Base-by-base conservation (phyloP, 2,113 vertebrate genomes). In the Ranitomeya variabilis region DNA sequence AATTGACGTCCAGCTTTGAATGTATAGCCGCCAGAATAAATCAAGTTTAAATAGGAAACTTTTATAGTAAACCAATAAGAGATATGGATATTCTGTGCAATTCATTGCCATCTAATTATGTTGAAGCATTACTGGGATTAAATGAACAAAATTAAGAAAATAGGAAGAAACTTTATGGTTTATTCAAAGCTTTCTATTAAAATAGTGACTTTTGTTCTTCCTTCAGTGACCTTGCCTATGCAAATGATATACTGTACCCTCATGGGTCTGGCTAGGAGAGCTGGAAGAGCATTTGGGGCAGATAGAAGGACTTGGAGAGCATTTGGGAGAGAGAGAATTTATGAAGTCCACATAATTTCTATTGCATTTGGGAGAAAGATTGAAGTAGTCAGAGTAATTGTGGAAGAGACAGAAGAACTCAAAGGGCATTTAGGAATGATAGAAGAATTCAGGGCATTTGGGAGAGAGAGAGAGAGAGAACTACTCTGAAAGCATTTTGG, bases 21-120 rank as follows among this genome's bases (percentile, higher is more conserved):
- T 84, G 69, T 69, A 84, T 71, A 18, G 82, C 66, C n/a, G 4
- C 12, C 19, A 4, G 57, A 59, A 74, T 85, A 73, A 59, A 85
- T 85, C 54, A 21, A 69, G 66, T 73, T 85, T 69, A 60, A 60
- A 60, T 37, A 74, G 59, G 69, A 60, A 85, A 74, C n/a, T 54
- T 74, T 85, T 85, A 85, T 80, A 12, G 62, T 80, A 87, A 87
- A 71, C 62, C 77, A 80, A 87, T 87, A 87, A 59, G 51, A 59
- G 59, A 71, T 23, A 80, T 79, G 15, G 62, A 59, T 67, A 71
- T 80, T 71, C 77, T 54, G 10, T 80, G n/a, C 64, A 66, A 80
- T 87, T 31, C 59, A 80, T 79, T 71, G 64, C 52, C 26, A 2
- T 0, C 60, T 80, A 80, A 87, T 87, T 80, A 59, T 16, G 55